These are phyloP conservation scores for Drosophila teissieri DNA, from an alignment of 1,140 invertebrate genomes.

Conservation along the genomic window DNA sequence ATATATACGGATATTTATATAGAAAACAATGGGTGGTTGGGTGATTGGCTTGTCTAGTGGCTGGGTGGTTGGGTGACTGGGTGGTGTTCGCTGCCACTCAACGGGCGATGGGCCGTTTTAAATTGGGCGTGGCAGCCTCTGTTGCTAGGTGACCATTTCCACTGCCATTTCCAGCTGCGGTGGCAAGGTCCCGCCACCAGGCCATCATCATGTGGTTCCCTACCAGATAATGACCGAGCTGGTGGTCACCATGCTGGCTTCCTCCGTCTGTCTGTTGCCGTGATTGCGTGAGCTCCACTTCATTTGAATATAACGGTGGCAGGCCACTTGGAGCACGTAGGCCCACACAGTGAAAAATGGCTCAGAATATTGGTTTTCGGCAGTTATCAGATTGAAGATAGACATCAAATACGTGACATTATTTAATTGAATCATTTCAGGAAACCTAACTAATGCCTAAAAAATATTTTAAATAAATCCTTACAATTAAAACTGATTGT, in stretches of 20 bases:
- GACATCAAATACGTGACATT: neutral
- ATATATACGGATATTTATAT: neutral
- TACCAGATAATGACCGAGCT: slow-evolving; percentile 19
- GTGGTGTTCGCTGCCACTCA: slow-evolving; percentile 1
- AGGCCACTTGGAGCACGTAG: slow-evolving; percentile 40
- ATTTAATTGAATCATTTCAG: neutral
- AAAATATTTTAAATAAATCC: no score
- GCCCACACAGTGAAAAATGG: slow-evolving; percentile 33
- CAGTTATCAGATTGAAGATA: neutral
- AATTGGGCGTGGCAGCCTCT: slow-evolving; percentile 21
- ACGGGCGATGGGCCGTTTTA: slow-evolving; percentile 21
- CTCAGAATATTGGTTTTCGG: neutral
- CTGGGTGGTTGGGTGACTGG: neutral
- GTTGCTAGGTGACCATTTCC: slow-evolving; percentile 39
- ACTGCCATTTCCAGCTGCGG: slow-evolving; percentile 6
- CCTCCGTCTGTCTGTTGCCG: slow-evolving; percentile 23
- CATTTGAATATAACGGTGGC: slow-evolving; percentile 56
- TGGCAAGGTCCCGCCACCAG: slow-evolving; percentile 23
- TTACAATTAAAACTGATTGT: neutral
- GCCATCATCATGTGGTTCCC: slow-evolving; percentile 16
- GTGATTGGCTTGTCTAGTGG: slow-evolving; percentile 4
- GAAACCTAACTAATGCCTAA: no score
- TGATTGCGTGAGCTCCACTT: slow-evolving; percentile 45
- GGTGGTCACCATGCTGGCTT: slow-evolving; percentile 39
- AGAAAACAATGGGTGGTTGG: slow-evolving; percentile 10